phyloP scores from a whole-genome alignment of 53 echinoderm and acorn worm species.

The Luidia sarsii region DNA sequence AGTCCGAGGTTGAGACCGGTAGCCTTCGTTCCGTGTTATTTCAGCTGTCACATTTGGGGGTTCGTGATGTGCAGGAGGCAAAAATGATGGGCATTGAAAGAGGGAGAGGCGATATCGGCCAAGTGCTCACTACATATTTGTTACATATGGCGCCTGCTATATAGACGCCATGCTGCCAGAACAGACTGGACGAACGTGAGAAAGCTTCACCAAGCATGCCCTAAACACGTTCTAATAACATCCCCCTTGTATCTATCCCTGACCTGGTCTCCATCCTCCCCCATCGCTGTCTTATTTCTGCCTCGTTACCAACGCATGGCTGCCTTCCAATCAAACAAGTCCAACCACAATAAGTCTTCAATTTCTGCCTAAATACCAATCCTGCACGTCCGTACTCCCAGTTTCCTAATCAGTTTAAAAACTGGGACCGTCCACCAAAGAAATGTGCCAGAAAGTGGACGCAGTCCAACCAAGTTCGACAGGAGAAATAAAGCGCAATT shows the following conservation, averaged over 20 bases:
- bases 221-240: conserved; percentile 55
- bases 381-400: background rate
- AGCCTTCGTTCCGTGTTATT: conserved; percentile 32
- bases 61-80: conserved; percentile 8
- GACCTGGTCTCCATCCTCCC: conserved; percentile 2
- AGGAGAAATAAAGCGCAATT: conserved; percentile 5
- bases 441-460: conserved; percentile 5
- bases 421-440: background rate
- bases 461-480: background rate
- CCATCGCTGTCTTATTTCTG: background rate
- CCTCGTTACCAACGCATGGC: conserved; percentile 9
- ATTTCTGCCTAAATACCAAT: conserved; percentile 45
- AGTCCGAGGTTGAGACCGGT: conserved; percentile 19
- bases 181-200: conserved; percentile 22
- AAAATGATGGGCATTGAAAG: conserved; percentile 7
- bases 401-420: conserved; percentile 14
- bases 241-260: conserved; percentile 38
- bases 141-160: conserved; percentile 26
- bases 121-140: background rate
- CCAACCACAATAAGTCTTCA: background rate
- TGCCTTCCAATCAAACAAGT: conserved; percentile 9
- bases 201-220: conserved; percentile 31
- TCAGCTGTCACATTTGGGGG: conserved; percentile 33
- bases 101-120: background rate
- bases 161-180: conserved; percentile 50